Evolutionary conservation across 1,140 invertebrate genomes (phyloP), one percentile per base, ranked within the genome.

Genomic region (Pissodes strobi): DNA sequence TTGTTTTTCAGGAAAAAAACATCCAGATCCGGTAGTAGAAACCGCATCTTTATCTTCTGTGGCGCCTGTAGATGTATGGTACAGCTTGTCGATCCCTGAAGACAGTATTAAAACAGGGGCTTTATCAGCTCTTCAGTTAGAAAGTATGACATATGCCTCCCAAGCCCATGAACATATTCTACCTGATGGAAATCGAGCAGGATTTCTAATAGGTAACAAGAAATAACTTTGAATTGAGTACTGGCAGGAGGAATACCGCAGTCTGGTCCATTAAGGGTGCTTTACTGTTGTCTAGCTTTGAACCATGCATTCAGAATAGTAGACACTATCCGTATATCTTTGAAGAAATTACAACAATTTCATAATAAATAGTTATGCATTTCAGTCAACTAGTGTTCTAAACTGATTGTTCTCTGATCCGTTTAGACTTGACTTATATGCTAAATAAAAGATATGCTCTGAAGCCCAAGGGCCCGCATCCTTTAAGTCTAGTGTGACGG

Each of bases 21-120:
- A 99, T 87, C 98, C 98, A 0, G 98, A 99, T 82, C 92, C 94
- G n/a, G 96, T 99, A 9, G 98, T 99, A 15, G 98, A 99, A 80
- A 99, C 97, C 0, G 95, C 95, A 25, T 98, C 96, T 0, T 82
- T 99, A 27, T 96, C 96, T 0, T 97, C 93, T 67, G 97, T 99
- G 45, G 91, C 94, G 73, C 94, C 97, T 1, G 92, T 94, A 3
- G 94, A 99, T 76, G 92, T 99, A 45, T 90, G 89, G 81, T 99
- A 99, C 79, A 86, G 89, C 48, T 55, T 98, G 10, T 85, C 87
- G 2, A 86, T 99, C 71, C 95, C 96, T 2, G 87, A 92, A 38
- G 88, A 90, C 64, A 88, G 90, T 0, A 92, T 99, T 65, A 88
- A 91, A 70, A 85, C 84, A 38, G 94, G 95, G 1, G 82, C 89